Percentiles rank a stretch among this genome's conserved stretches.
Evolutionary conservation across 2,113 vertebrate genomes (phyloP).

Genomic region (Sturnira hondurensis): DNA sequence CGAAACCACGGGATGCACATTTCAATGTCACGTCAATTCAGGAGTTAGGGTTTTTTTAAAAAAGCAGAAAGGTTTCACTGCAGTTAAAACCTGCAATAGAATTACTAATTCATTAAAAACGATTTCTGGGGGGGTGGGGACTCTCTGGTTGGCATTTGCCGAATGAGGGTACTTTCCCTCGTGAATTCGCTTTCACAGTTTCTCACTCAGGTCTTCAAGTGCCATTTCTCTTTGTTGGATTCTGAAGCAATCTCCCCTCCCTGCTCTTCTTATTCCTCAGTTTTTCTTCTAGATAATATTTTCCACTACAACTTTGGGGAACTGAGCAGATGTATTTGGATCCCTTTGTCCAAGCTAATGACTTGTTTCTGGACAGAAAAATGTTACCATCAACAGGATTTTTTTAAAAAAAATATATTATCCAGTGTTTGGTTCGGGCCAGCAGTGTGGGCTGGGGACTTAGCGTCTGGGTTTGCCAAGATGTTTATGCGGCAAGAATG

Average conservation of each 20-base stretch:
- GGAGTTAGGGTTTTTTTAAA: background rate
- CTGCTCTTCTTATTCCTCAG: slow-evolving; percentile 23
- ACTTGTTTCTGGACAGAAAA: slow-evolving; percentile 82
- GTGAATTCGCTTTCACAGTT: too few species aligned
- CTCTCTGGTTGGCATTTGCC: background rate
- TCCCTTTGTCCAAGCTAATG: slow-evolving; percentile 79
- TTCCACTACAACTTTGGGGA: slow-evolving; percentile 68
- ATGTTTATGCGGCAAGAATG: slow-evolving; percentile 82
- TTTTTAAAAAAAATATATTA: slow-evolving; percentile 46
- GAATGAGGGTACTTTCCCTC: background rate
- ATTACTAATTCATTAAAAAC: background rate
- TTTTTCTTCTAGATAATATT: slow-evolving; percentile 56
- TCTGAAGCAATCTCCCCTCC: slow-evolving; percentile 62
- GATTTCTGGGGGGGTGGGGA: background rate
- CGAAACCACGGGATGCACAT: background rate
- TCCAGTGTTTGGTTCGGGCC: slow-evolving; percentile 75
- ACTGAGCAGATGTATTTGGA: slow-evolving; percentile 71
- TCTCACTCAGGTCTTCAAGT: slow-evolving; percentile 13
- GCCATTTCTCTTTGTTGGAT: slow-evolving; percentile 38
- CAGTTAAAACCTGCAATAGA: background rate
- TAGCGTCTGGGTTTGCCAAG: slow-evolving; percentile 76
- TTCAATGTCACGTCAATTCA: background rate
- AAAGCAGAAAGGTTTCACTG: background rate
- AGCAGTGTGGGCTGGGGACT: slow-evolving; percentile 77
- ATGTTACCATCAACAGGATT: slow-evolving; percentile 75